These are phyloP conservation scores for Daktulosphaira vitifoliae DNA, from an alignment of 1,140 invertebrate genomes.

Conservation along the genomic window DNA sequence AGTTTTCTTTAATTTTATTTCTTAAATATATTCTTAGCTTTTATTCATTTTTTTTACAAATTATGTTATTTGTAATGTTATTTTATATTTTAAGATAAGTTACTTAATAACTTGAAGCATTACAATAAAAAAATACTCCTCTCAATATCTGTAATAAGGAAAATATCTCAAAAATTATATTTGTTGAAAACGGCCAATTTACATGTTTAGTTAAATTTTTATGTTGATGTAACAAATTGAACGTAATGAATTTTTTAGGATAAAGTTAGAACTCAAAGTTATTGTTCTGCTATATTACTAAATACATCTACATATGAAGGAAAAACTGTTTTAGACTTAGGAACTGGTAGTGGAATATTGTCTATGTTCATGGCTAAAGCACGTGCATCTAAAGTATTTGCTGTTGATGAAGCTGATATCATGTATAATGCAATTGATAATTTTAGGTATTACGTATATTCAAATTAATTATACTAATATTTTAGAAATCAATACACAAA, in stretches of 20 bases:
- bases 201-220: too few species aligned
- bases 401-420: conserved; percentile 84
- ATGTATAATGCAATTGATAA: conserved; percentile 79
- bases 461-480: neutral
- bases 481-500: neutral
- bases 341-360: conserved; percentile 93
- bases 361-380: conserved; percentile 93
- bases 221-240: too few species aligned
- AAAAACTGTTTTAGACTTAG: conserved; percentile 88
- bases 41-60: too few species aligned
- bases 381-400: conserved; percentile 85
- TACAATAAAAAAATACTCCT: too few species aligned
- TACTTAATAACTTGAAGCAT: too few species aligned
- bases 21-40: too few species aligned
- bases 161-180: too few species aligned
- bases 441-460: conserved; percentile 53
- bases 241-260: conserved; percentile 65
- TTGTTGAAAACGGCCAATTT: too few species aligned
- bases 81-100: too few species aligned
- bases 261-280: conserved; percentile 81
- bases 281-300: conserved; percentile 82
- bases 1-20: too few species aligned
- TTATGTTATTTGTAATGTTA: too few species aligned
- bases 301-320: conserved; percentile 62
- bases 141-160: too few species aligned